Percentiles rank a stretch among this genome's conserved stretches.
These are phyloP conservation scores for Aplidium turbinatum DNA, from an alignment of 23 tunicate genomes.

Conservation along the genomic window DNA sequence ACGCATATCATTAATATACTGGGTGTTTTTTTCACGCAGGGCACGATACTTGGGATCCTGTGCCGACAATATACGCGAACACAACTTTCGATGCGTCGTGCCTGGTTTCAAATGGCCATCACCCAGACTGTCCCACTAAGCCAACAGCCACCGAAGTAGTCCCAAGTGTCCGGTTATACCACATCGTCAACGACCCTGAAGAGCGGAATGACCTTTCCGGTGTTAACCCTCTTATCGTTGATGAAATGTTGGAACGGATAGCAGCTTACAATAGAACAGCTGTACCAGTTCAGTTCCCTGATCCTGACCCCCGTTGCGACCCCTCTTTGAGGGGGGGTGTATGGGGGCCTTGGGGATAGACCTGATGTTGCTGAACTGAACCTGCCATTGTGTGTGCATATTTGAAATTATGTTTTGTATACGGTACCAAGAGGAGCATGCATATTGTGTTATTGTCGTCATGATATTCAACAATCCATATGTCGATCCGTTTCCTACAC, in stretches of 20 bases:
- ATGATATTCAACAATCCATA: too few species aligned
- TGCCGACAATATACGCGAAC: conserved; percentile 31
- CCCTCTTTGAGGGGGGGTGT: conserved; percentile 76
- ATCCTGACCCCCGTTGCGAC: conserved; percentile 49
- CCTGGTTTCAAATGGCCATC: conserved; percentile 23
- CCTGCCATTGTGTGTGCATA: too few species aligned
- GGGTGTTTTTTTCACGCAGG: conserved; percentile 38
- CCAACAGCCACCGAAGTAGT: conserved; percentile 12
- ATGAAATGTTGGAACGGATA: conserved; percentile 57
- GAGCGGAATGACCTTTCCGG: conserved; percentile 68
- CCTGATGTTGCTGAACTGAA: too few species aligned
- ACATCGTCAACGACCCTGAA: conserved; percentile 76
- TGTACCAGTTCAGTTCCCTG: conserved; percentile 73
- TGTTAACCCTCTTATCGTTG: conserved; percentile 67
- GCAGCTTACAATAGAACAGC: conserved; percentile 88
- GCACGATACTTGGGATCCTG: conserved; percentile 51
- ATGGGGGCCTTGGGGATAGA: conserved; percentile 88
- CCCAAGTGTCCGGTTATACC: conserved; percentile 80
- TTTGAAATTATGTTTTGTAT: too few species aligned
- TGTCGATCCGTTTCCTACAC: too few species aligned
- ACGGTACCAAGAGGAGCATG: too few species aligned
- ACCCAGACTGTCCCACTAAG: conserved; percentile 23
- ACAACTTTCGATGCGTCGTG: conserved; percentile 33
- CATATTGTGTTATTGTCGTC: too few species aligned
- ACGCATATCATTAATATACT: too few species aligned